These are phyloP conservation scores for Amblyteles armatorius DNA, from an alignment of 2,888 invertebrate genomes.

Conservation along the genomic window DNA sequence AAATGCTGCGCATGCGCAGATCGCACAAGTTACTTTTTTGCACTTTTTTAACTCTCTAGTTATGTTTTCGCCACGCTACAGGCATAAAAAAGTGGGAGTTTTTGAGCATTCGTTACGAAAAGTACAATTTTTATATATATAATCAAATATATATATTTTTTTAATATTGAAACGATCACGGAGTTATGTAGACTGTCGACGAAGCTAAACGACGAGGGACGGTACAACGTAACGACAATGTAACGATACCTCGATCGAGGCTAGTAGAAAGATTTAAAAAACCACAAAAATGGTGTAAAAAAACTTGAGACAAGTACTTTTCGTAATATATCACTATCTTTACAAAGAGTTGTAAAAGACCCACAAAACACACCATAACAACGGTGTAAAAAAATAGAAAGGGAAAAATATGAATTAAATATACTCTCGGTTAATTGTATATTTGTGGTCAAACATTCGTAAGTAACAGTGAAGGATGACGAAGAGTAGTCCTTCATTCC, in stretches of 20 bases:
- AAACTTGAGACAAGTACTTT: too few species aligned
- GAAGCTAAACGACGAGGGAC: conserved; percentile 29
- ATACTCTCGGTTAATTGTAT: conserved; percentile 45
- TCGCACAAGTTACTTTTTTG: too few species aligned
- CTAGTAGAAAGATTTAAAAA: conserved; percentile 55
- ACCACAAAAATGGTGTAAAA: too few species aligned
- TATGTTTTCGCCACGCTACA: too few species aligned
- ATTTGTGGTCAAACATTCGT: conserved; percentile 35
- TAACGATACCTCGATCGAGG: conserved; percentile 47
- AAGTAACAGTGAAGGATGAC: conserved; percentile 27
- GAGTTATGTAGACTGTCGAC: conserved; percentile 25
- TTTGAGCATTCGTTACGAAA: too few species aligned
- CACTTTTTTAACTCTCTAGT: too few species aligned
- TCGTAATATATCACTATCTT: too few species aligned
- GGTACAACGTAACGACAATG: conserved; percentile 31
- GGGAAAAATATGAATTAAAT: conserved; percentile 48
- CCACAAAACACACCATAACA: not conserved
- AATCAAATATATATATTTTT: not conserved
- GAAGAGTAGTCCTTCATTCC: conserved; percentile 15
- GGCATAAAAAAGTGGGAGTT: too few species aligned
- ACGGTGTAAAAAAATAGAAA: not conserved
- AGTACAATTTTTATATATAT: not conserved
- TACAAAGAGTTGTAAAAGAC: not conserved
- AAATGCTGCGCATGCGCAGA: too few species aligned
- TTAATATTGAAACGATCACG: conserved; percentile 22